Percentiles rank a stretch among this genome's conserved stretches.
phyloP scores from a whole-genome alignment of 2,113 vertebrate genomes.

The Pholis gunnellus region DNA sequence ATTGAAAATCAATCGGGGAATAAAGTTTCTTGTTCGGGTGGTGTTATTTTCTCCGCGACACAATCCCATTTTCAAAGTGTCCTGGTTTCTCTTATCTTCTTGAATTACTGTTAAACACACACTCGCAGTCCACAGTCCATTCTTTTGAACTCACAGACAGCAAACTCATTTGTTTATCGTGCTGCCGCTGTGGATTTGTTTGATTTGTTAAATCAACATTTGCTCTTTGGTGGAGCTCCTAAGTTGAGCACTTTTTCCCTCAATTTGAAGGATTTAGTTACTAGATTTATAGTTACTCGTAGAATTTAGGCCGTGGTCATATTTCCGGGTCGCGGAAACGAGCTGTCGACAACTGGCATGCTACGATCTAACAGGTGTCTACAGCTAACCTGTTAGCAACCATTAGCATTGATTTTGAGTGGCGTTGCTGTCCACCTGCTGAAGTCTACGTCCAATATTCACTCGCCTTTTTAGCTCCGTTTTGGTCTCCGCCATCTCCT shows the following conservation, averaged over 20 bases:
- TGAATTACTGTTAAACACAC: neutral
- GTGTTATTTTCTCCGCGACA: neutral
- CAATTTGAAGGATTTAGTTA: neutral
- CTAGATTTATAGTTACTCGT: neutral
- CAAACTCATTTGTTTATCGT: neutral
- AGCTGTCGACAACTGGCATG: neutral
- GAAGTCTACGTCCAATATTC: neutral
- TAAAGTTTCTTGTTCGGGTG: neutral
- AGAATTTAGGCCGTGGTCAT: neutral
- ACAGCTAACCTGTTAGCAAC: neutral
- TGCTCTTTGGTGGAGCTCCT: neutral
- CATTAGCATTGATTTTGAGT: neutral
- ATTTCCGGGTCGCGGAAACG: neutral
- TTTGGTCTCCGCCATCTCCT: neutral
- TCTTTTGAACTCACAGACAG: neutral
- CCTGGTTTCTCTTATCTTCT: neutral
- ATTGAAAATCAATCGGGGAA: constrained; percentile 2
- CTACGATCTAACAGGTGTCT: neutral
- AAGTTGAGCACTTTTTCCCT: neutral
- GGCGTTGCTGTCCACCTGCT: neutral
- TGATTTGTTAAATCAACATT: neutral
- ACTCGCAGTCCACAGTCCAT: neutral
- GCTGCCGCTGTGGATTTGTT: neutral
- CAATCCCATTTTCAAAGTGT: neutral
- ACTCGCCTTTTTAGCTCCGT: neutral